Conservation (phyloP, 2,113 vertebrate genomes). For the Solea solea region DNA sequence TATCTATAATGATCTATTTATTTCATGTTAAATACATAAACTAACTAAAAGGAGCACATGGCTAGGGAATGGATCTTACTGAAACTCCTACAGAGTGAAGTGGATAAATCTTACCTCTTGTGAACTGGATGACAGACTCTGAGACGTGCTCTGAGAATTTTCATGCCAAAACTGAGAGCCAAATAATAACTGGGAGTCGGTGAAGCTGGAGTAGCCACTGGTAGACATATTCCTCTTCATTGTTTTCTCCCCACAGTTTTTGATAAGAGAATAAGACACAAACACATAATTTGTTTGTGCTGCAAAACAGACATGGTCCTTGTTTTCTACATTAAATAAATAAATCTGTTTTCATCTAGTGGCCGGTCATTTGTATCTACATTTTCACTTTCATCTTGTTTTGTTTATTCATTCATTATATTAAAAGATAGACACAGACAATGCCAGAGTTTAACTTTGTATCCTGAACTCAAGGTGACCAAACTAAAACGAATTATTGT, state of each 20-base stretch:
- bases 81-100: background rate
- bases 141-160: slow-evolving; percentile 78
- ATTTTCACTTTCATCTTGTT: too few relatives aligned
- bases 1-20: background rate
- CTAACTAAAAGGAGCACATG: background rate
- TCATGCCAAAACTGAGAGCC: slow-evolving; percentile 91
- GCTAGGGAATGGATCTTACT: too few relatives aligned
- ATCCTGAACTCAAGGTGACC: too few relatives aligned
- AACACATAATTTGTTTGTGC: background rate
- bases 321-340: background rate
- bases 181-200: slow-evolving; percentile 90
- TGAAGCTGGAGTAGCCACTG: slow-evolving; percentile 83
- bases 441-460: too few relatives aligned
- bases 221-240: slow-evolving; percentile 69
- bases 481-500: too few relatives aligned
- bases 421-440: too few relatives aligned
- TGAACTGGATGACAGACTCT: slow-evolving; percentile 83
- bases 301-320: background rate
- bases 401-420: too few relatives aligned
- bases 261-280: slow-evolving; percentile 19
- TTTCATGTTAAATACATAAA: background rate
- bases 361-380: too few relatives aligned
- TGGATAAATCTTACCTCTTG: slow-evolving; percentile 82
- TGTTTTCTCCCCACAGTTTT: slow-evolving; percentile 72
- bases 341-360: too few relatives aligned